phyloP scores from a whole-genome alignment of 2,113 vertebrate species.

The Poeciliopsis occidentalis region DNA sequence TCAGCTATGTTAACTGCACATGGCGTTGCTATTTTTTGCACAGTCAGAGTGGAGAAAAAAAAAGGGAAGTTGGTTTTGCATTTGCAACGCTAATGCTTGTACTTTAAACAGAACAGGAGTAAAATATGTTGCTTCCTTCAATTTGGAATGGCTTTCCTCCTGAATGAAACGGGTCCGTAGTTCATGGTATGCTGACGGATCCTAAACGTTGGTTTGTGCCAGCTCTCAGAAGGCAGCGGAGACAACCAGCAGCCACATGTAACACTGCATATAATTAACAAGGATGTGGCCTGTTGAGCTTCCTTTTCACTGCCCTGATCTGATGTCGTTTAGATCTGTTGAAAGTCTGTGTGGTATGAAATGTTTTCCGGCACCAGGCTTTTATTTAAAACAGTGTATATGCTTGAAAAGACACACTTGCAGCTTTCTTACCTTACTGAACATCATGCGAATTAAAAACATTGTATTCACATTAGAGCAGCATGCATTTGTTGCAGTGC shows the following conservation, averaged over 20 bases:
- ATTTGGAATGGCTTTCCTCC: background rate
- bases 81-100: background rate
- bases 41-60: background rate
- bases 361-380: background rate
- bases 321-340: background rate
- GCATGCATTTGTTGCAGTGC: too few species aligned
- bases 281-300: slow-evolving; percentile 22
- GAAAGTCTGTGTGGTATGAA: background rate
- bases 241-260: slow-evolving; percentile 1
- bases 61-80: slow-evolving; percentile 8
- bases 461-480: too few species aligned
- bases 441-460: background rate
- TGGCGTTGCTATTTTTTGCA: background rate
- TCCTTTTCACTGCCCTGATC: slow-evolving; percentile 3
- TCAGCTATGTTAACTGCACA: background rate
- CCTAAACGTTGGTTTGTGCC: too few species aligned
- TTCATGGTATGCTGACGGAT: background rate
- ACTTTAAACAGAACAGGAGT: background rate
- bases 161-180: background rate
- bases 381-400: background rate
- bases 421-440: background rate
- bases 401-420: background rate
- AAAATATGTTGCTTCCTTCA: background rate
- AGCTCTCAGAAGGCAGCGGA: slow-evolving; percentile 1
- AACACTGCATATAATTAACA: background rate